These are phyloP conservation scores for Callosobruchus maculatus DNA, from an alignment of 2,888 invertebrate species.

Conservation along the genomic window DNA sequence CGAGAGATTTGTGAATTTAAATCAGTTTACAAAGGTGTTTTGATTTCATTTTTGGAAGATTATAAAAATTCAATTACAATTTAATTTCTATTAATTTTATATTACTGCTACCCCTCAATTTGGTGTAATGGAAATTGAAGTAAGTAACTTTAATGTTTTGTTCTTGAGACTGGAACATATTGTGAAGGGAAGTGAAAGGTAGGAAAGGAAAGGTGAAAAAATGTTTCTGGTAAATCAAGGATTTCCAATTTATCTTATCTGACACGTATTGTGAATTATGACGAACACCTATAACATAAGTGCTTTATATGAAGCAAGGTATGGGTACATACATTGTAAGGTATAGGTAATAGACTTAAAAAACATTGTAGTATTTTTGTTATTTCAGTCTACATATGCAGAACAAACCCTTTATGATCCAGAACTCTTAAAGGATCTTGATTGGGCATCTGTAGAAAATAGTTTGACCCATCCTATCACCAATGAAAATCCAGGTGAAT, in stretches of 20 bases:
- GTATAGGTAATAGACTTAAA: neutral
- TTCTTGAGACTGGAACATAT: neutral
- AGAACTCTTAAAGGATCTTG: slow-evolving; percentile 60
- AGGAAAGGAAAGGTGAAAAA: neutral
- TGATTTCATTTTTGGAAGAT: too few species aligned
- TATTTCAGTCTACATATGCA: slow-evolving; percentile 23
- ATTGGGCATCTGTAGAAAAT: slow-evolving; percentile 62
- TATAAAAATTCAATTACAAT: too few species aligned
- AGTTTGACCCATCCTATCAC: slow-evolving; percentile 68
- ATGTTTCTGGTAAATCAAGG: neutral
- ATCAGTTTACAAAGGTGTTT: too few species aligned
- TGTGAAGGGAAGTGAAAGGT: neutral
- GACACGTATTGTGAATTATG: neutral
- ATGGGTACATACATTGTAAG: neutral
- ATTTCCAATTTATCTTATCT: neutral
- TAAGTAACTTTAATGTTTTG: neutral
- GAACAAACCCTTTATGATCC: slow-evolving; percentile 60
- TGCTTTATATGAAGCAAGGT: neutral
- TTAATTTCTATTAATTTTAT: too few species aligned
- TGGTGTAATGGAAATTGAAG: neutral
- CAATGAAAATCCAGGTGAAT: slow-evolving; percentile 67
- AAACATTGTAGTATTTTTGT: neutral
- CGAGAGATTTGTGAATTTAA: too few species aligned
- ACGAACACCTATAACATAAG: neutral
- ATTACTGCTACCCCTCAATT: neutral